Conservation (phyloP, 2,888 invertebrate genomes). For the Blastobasis lacticolella region DNA sequence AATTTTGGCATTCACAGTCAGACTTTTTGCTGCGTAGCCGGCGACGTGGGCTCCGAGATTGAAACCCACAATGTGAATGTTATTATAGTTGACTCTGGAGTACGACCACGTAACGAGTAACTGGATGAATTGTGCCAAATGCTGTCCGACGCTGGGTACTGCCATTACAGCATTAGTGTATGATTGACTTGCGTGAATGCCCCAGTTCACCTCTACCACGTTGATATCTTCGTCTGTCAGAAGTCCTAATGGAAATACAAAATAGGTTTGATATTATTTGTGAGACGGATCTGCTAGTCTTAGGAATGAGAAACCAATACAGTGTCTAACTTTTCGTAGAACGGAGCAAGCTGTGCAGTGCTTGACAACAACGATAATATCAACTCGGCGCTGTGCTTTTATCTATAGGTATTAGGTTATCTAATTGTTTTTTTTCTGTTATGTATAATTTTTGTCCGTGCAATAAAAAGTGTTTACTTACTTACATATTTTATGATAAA, state of each 20-base stretch:
- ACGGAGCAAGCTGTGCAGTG: too few relatives aligned
- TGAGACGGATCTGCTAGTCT: too few relatives aligned
- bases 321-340: too few relatives aligned
- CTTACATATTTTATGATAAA: too few relatives aligned
- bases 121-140: conserved; percentile 15
- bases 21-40: conserved; percentile 20
- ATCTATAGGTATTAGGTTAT: too few relatives aligned
- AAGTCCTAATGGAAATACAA: conserved; percentile 21
- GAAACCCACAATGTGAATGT: conserved; percentile 25
- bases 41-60: conserved; percentile 25
- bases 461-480: too few relatives aligned
- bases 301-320: too few relatives aligned
- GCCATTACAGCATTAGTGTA: conserved; percentile 16
- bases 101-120: conserved; percentile 8
- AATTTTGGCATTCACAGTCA: conserved; percentile 13
- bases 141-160: conserved; percentile 19
- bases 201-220: conserved; percentile 27
- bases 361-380: too few relatives aligned
- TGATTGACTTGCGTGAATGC: conserved; percentile 16
- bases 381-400: too few relatives aligned
- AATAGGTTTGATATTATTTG: too few relatives aligned
- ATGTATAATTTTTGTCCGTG: too few relatives aligned
- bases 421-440: too few relatives aligned
- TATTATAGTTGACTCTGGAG: conserved; percentile 6
- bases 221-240: conserved; percentile 18